Percentiles rank a stretch among this genome's conserved stretches.
These are phyloP conservation scores for Pseudomugil gertrudae DNA, from an alignment of 2,797 vertebrate genomes.

Conservation along the genomic window DNA sequence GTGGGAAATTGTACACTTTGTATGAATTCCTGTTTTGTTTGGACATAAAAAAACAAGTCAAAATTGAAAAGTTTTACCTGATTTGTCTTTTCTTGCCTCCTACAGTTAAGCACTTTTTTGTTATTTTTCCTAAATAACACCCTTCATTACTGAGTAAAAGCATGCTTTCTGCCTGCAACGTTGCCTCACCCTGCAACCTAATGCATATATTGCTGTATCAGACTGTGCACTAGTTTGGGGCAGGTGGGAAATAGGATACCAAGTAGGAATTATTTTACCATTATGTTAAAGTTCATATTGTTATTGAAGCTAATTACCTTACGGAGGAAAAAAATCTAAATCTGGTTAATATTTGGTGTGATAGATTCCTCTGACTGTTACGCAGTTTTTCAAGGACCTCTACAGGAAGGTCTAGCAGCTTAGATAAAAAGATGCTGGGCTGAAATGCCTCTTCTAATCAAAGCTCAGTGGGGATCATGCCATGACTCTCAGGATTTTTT, in stretches of 20 bases:
- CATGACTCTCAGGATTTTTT: not conserved
- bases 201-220: constrained; percentile 26
- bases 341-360: not conserved
- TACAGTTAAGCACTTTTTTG: too few relatives aligned
- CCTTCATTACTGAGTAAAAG: not conserved
- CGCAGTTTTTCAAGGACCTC: too few relatives aligned
- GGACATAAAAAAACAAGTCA: not conserved
- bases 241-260: not conserved
- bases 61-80: too few relatives aligned
- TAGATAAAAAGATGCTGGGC: not conserved
- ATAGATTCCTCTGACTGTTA: not conserved
- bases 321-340: not conserved
- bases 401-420: not conserved
- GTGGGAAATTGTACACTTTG: not conserved
- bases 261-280: not conserved
- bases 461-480: not conserved
- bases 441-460: not conserved
- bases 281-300: not conserved
- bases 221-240: not conserved
- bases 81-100: not conserved
- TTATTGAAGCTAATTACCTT: not conserved
- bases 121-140: not conserved
- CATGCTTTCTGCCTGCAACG: constrained; percentile 21
- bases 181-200: constrained; percentile 18
- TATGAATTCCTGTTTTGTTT: not conserved